Evolutionary conservation across 2,888 invertebrate species (phyloP), one percentile per base, ranked within the genome.

Genomic region (Drosophila melanosoma): DNA sequence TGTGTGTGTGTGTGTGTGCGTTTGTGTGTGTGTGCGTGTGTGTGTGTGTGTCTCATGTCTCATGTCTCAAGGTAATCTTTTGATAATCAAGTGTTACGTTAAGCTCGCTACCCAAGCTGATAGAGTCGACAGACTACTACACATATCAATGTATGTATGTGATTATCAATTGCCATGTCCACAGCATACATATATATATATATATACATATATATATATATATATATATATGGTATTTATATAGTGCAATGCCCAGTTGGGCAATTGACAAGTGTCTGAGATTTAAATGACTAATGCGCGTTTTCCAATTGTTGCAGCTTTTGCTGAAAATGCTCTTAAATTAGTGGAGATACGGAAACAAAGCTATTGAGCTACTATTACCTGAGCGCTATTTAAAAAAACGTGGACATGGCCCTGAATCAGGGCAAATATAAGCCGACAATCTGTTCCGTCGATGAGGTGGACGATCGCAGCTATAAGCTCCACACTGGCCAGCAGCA

Each of bases 361-460:
- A 10, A 51, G 58, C 23, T 49, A 45, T 36, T 51, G 3, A 40
- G 23, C 35, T 58, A 26, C 29, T 29, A 45, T 45, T 15, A 38
- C 36, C 58, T 65, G 58, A 66, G 60, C 48, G 33, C 45, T 38
- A 20, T 38, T 20, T 38, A 45, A 26, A 52, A 52, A 57, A 69
- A 61, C 15, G 20, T 29, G 57, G 40, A 29, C 64, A 89, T 91
- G 91, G 89, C 90, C 60, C 77, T 90, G 53, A 91, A 79, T 81
- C 91, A 87, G 82, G 90, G 90, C 73, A 92, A 91, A 71, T 92
- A 91, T 33, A 91, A 91, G 69, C 91, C 92, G 32, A 91, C 90
- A 49, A 84, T 91, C 64, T 88, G 89, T 72, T 89, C 90, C 74
- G 91, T 91, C 76, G 91, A 91, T 69, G 92, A 91, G 82, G 91